These are phyloP conservation scores for Apamea crenata DNA, from an alignment of 2,888 invertebrate species.

Conservation along the genomic window DNA sequence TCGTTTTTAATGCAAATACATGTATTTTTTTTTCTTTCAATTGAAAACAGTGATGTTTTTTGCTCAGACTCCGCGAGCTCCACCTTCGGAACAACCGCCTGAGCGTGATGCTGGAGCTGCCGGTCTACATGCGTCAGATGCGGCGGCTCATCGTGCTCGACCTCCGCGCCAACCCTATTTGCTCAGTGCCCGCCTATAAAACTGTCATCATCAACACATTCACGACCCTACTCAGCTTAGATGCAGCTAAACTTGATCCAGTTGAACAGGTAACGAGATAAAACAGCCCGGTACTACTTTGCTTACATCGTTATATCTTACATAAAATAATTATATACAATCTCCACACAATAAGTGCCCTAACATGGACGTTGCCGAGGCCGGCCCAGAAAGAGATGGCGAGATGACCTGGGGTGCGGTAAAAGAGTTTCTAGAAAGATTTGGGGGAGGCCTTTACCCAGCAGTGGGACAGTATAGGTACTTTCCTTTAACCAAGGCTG, in stretches of 20 bases:
- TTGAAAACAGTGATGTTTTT: neutral
- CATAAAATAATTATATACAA: neutral
- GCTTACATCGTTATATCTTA: neutral
- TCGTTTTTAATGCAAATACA: no score
- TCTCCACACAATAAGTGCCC: no score
- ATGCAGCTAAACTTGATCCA: constrained; percentile 80
- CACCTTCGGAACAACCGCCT: constrained; percentile 83
- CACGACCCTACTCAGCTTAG: constrained; percentile 78
- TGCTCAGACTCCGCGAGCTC: constrained; percentile 80
- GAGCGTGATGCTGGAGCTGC: constrained; percentile 80
- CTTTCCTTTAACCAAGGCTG: neutral
- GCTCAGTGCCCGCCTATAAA: constrained; percentile 79
- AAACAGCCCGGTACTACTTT: neutral
- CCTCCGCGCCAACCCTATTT: constrained; percentile 84
- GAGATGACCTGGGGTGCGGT: neutral
- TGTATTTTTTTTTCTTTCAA: neutral
- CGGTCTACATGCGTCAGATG: constrained; percentile 84
- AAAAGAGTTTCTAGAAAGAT: neutral
- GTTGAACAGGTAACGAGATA: constrained; percentile 75
- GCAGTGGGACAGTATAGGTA: neutral
- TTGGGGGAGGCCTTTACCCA: neutral
- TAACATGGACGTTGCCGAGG: no score
- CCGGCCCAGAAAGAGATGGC: neutral
- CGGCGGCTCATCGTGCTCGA: constrained; percentile 79
- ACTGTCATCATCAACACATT: constrained; percentile 83